Percentiles rank a stretch among this genome's conserved stretches.
phyloP scores from a whole-genome alignment of 2,113 vertebrate genomes.

The Galeopterus variegatus region DNA sequence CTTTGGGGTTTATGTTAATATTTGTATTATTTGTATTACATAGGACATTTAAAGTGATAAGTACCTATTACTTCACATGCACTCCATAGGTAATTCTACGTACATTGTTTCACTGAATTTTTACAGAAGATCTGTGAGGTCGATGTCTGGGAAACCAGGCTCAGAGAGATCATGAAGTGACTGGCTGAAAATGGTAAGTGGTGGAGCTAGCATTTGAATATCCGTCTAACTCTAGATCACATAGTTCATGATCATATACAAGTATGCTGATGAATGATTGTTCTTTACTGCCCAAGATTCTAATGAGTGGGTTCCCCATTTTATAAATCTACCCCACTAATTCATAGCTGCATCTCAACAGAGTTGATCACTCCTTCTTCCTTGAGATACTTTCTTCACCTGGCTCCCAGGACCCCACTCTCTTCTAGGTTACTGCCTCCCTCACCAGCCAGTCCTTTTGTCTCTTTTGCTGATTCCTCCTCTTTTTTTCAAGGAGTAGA shows the following conservation, averaged over 20 bases:
- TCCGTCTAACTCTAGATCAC: not conserved
- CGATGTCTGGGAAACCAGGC: not conserved
- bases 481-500: not conserved
- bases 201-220: not conserved
- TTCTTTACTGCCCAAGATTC: not conserved
- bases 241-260: not conserved
- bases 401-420: not conserved
- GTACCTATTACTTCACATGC: not conserved
- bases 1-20: not conserved
- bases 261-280: not conserved
- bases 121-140: not conserved
- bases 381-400: not conserved
- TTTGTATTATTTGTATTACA: constrained; percentile 7
- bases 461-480: not conserved
- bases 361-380: not conserved
- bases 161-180: not conserved
- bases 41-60: not conserved
- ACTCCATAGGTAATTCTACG: not conserved
- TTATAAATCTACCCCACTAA: not conserved
- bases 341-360: not conserved
- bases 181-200: not conserved
- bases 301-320: not conserved
- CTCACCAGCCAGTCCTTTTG: not conserved
- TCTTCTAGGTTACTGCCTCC: not conserved
- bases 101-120: constrained; percentile 39